These are phyloP conservation scores for Galaxea fascicularis DNA, from an alignment of 92 coral and sea anemone genomes.

Conservation along the genomic window DNA sequence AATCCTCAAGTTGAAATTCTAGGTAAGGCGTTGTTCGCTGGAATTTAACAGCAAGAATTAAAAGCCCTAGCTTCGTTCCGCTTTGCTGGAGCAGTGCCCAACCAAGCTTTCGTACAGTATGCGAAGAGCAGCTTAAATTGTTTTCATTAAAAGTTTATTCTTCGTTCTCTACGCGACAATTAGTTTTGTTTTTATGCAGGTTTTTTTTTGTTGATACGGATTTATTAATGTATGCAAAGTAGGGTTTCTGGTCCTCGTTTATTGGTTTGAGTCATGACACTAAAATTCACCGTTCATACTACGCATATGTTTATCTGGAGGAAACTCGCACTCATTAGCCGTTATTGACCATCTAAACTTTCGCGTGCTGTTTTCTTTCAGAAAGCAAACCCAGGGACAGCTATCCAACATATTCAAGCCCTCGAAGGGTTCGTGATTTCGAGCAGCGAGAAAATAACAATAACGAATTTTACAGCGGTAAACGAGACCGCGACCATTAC, in stretches of 20 bases:
- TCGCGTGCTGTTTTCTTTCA: conserved; percentile 4
- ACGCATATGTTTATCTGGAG: conserved; percentile 20
- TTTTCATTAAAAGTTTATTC: conserved; percentile 6
- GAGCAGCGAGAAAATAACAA: conserved; percentile 49
- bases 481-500: conserved; percentile 33
- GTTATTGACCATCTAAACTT: neutral
- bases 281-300: conserved; percentile 14
- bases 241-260: conserved; percentile 26
- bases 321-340: conserved; percentile 10
- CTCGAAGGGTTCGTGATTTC: conserved; percentile 43
- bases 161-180: conserved; percentile 45
- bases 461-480: conserved; percentile 41
- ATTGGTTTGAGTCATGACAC: conserved; percentile 56
- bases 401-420: conserved; percentile 38
- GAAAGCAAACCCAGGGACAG: conserved; percentile 36
- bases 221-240: conserved; percentile 55
- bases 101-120: conserved; percentile 11
- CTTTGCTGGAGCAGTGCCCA: conserved; percentile 2
- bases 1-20: conserved; percentile 72
- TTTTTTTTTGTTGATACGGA: conserved; percentile 49
- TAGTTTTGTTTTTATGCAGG: conserved; percentile 80
- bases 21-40: conserved; percentile 56
- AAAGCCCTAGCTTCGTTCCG: conserved; percentile 22
- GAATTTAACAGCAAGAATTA: neutral
- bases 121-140: conserved; percentile 8